phyloP scores from a whole-genome alignment of 2,113 vertebrate genomes.

The Galemys pyrenaicus region DNA sequence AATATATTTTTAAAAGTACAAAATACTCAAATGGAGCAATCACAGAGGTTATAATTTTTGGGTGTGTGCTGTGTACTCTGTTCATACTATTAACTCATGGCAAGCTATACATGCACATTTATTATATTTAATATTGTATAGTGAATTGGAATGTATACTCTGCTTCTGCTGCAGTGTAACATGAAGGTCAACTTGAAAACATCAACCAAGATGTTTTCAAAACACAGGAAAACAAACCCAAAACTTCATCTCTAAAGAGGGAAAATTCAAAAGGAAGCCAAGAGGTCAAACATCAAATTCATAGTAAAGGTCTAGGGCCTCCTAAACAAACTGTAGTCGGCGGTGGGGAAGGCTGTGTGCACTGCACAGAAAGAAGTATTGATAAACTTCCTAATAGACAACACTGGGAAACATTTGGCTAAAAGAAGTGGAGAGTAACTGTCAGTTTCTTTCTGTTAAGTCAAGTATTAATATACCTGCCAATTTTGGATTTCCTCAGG shows the following conservation, averaged over 20 bases:
- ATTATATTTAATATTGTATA: slow-evolving; percentile 96
- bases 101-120: slow-evolving; percentile 99
- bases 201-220: slow-evolving; percentile 94
- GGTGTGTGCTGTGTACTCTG: slow-evolving; percentile 99
- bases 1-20: slow-evolving; percentile 99
- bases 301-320: slow-evolving; percentile 68
- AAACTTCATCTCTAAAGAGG: slow-evolving; percentile 60
- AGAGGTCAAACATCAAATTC: slow-evolving; percentile 76
- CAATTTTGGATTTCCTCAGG: background rate
- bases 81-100: slow-evolving; percentile 99
- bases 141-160: slow-evolving; percentile 96
- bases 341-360: background rate
- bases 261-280: slow-evolving; percentile 69
- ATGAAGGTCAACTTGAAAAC: slow-evolving; percentile 96
- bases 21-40: slow-evolving; percentile 99
- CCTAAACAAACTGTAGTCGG: slow-evolving; percentile 69
- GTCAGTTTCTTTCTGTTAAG: background rate
- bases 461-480: background rate
- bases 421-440: background rate
- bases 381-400: background rate
- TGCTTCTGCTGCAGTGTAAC: slow-evolving; percentile 91
- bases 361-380: background rate
- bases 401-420: background rate
- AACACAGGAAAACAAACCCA: slow-evolving; percentile 89
- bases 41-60: slow-evolving; percentile 99